Evolutionary conservation across 2,888 invertebrate genomes (phyloP).

Genomic region (Abrostola triplasia): DNA sequence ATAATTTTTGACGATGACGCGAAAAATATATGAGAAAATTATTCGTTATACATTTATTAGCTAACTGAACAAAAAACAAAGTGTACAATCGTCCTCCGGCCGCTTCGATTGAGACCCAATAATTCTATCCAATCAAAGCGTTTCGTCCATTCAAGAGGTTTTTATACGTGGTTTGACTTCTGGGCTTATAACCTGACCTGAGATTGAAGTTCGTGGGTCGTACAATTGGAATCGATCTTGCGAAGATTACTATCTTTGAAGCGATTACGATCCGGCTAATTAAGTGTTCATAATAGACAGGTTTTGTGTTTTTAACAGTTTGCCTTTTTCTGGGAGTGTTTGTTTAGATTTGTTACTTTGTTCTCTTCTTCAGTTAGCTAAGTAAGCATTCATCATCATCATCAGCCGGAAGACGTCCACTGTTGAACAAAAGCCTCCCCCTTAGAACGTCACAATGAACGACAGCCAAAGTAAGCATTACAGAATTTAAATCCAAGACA

Average conservation of each 20-base stretch:
- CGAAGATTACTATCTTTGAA: conserved; percentile 7
- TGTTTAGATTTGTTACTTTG: no score
- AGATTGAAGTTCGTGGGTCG: conserved; percentile 36
- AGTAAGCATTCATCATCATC: no score
- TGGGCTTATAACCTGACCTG: conserved; percentile 28
- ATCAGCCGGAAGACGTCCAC: no score
- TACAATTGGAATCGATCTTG: conserved; percentile 29
- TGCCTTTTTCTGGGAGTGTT: no score
- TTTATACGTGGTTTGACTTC: conserved; percentile 41
- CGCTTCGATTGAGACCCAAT: conserved; percentile 9
- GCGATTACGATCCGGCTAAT: conserved; percentile 16
- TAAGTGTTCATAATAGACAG: neutral
- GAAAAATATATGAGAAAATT: no score
- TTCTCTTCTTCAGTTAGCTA: no score
- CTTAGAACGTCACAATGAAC: no score
- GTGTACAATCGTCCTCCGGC: conserved; percentile 7
- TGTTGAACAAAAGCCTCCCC: no score
- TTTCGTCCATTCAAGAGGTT: conserved; percentile 24
- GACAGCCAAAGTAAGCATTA: no score
- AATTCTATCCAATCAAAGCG: conserved; percentile 22
- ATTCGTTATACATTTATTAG: no score
- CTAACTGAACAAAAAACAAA: neutral
- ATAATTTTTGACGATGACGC: no score
- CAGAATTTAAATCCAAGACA: no score
- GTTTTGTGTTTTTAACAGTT: neutral